phyloP scores from a whole-genome alignment of 2,888 invertebrate genomes.

The Apeira syringaria region DNA sequence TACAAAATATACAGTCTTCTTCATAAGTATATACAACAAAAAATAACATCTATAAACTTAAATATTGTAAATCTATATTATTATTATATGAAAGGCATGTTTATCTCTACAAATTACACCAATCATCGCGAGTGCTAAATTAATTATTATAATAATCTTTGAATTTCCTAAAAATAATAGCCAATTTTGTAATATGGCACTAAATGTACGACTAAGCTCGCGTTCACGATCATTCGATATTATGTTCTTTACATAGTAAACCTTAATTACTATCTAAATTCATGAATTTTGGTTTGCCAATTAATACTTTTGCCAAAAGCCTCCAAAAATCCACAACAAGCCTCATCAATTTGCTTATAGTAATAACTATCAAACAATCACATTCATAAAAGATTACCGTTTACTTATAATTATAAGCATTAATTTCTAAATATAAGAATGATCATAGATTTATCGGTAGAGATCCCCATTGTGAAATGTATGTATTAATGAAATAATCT shows the following conservation, averaged over 20 bases:
- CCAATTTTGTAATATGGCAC: conserved; percentile 30
- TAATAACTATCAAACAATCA: too few relatives aligned
- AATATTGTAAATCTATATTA: neutral
- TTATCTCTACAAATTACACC: neutral
- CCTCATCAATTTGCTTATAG: conserved; percentile 19
- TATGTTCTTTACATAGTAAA: conserved; percentile 2
- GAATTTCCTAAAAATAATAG: conserved; percentile 19
- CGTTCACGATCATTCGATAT: neutral
- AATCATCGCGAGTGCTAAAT: neutral
- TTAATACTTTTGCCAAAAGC: conserved; percentile 21
- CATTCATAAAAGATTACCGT: neutral
- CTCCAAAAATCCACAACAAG: conserved; percentile 13
- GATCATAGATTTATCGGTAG: neutral
- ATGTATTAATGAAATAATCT: neutral
- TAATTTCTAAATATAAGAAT: neutral
- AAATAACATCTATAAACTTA: conserved; percentile 34
- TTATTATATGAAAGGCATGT: conserved; percentile 1
- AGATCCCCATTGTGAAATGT: conserved; percentile 12
- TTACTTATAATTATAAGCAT: neutral
- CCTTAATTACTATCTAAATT: conserved; percentile 2
- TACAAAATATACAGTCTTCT: conserved; percentile 81
- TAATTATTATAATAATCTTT: conserved; percentile 24
- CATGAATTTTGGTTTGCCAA: conserved; percentile 15
- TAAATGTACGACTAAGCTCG: conserved; percentile 12
- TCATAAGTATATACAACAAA: conserved; percentile 61